These are phyloP conservation scores for Volucella inflata DNA, from an alignment of 2,888 invertebrate species.

Conservation along the genomic window DNA sequence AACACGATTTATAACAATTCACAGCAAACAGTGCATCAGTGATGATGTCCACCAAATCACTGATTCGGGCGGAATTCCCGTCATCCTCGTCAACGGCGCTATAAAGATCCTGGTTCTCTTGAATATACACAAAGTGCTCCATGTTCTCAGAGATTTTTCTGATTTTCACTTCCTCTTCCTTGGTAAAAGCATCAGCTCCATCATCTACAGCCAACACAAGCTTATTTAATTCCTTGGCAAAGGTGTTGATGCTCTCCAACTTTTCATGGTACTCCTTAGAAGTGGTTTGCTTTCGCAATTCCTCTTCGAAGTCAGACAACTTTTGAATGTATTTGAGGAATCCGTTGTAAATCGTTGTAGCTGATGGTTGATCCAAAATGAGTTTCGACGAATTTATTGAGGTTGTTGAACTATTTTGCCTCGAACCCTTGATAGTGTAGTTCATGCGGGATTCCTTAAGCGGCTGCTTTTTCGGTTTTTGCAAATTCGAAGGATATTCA, in stretches of 20 bases:
- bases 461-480: slow-evolving; percentile 75
- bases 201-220: slow-evolving; percentile 76
- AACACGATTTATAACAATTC: slow-evolving; percentile 76
- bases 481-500: slow-evolving; percentile 80
- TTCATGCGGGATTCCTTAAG: slow-evolving; percentile 78
- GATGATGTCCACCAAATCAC: slow-evolving; percentile 79
- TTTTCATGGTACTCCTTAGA: slow-evolving; percentile 77
- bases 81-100: background rate
- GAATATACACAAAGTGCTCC: slow-evolving; percentile 79
- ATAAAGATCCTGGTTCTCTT: slow-evolving; percentile 75
- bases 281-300: slow-evolving; percentile 67
- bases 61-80: slow-evolving; percentile 73
- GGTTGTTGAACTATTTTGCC: slow-evolving; percentile 52
- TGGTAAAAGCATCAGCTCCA: slow-evolving; percentile 77
- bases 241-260: slow-evolving; percentile 77
- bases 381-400: slow-evolving; percentile 59
- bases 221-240: slow-evolving; percentile 80
- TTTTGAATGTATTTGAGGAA: slow-evolving; percentile 79
- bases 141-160: slow-evolving; percentile 77
- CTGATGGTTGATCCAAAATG: slow-evolving; percentile 75
- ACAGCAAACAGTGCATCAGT: slow-evolving; percentile 79
- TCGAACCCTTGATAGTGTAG: slow-evolving; percentile 70
- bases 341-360: slow-evolving; percentile 77
- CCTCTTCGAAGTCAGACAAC: slow-evolving; percentile 74
- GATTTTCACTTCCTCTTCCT: slow-evolving; percentile 77